Conservation (phyloP, 2,888 invertebrate species). For the Panopea generosa region DNA sequence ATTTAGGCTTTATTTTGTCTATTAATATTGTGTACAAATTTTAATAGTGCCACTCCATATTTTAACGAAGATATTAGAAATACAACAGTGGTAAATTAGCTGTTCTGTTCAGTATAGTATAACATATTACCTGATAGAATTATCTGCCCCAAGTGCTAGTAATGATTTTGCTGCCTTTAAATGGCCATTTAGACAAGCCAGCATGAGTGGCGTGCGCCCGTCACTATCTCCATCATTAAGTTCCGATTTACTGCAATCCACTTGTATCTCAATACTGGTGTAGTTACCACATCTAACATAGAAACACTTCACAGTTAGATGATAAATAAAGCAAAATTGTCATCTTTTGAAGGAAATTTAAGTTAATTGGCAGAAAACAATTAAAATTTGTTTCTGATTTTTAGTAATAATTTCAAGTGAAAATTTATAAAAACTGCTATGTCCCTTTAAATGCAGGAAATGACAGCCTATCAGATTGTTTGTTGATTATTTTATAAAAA, state of each 20-base stretch:
- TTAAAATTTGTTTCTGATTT: too few species aligned
- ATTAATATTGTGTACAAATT: too few species aligned
- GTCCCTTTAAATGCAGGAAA: too few species aligned
- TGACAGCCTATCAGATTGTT: too few species aligned
- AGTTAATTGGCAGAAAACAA: not conserved
- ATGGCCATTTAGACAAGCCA: constrained; percentile 60
- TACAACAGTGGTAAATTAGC: too few species aligned
- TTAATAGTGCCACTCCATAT: too few species aligned
- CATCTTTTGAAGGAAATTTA: not conserved
- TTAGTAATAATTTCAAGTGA: too few species aligned
- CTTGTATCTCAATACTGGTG: constrained; percentile 59
- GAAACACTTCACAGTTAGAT: not conserved
- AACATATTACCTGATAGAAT: constrained; percentile 65
- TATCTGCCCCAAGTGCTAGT: constrained; percentile 63
- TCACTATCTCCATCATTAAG: constrained; percentile 68
- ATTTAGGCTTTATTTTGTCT: too few species aligned
- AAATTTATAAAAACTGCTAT: too few species aligned
- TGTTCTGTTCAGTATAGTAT: too few species aligned
- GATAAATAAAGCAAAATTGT: not conserved
- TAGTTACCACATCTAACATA: constrained; percentile 59
- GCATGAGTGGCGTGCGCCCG: constrained; percentile 66
- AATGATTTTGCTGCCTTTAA: constrained; percentile 59
- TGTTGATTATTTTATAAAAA: too few species aligned
- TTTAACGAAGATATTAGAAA: too few species aligned
- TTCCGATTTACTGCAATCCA: constrained; percentile 63